phyloP scores from a whole-genome alignment of 2,113 vertebrate genomes.

The Heterotilapia buettikoferi region DNA sequence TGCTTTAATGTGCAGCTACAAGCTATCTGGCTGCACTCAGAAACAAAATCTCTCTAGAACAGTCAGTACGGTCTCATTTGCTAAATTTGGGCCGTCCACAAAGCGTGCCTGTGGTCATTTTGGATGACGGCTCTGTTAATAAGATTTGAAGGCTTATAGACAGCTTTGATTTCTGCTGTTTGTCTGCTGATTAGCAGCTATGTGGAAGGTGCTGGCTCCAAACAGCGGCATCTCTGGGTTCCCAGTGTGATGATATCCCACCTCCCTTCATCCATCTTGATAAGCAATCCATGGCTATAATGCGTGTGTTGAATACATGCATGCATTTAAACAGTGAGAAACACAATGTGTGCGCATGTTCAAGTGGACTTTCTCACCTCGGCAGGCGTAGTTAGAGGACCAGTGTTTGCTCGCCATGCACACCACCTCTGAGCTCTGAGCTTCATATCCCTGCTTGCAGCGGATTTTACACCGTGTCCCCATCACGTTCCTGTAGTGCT shows the following conservation, averaged over 20 bases:
- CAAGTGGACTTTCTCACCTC: conserved; percentile 77
- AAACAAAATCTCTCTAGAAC: background rate
- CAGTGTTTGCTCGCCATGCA: conserved; percentile 91
- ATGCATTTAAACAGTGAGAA: background rate
- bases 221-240: background rate
- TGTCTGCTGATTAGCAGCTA: background rate
- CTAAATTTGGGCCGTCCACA: background rate
- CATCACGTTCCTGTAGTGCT: conserved; percentile 84
- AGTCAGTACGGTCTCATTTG: background rate
- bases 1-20: background rate
- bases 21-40: background rate
- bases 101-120: background rate
- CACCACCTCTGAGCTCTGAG: conserved; percentile 82
- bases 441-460: conserved; percentile 88
- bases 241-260: background rate
- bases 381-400: conserved; percentile 90
- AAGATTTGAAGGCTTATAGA: background rate
- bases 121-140: background rate
- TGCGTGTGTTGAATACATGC: background rate
- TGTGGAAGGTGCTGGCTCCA: background rate
- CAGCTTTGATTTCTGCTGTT: background rate
- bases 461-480: conserved; percentile 89
- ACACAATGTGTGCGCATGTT: background rate
- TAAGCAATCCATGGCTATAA: background rate
- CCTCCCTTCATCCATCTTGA: background rate